Conservation (phyloP, 1,140 invertebrate species). For the Pentalonia nigronervosa region DNA sequence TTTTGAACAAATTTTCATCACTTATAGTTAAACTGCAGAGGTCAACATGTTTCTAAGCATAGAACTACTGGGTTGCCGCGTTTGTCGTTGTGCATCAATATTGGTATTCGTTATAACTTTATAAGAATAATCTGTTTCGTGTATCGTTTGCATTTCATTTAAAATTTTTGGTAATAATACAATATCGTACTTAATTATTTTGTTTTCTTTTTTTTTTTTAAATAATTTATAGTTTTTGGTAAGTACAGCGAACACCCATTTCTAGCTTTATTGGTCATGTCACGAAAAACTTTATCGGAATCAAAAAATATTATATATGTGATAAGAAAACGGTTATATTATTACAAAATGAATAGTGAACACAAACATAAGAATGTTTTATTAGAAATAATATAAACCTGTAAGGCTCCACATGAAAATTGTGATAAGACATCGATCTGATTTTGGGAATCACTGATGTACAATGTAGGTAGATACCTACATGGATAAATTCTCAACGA, state of each 20-base stretch:
- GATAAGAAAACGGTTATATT: background rate
- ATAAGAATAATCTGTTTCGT: too few relatives aligned
- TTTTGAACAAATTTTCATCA: background rate
- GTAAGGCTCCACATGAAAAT: background rate
- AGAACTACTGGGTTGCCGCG: background rate
- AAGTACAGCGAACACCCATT: too few relatives aligned
- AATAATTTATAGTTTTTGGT: too few relatives aligned
- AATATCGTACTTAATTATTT: too few relatives aligned
- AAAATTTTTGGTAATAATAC: background rate
- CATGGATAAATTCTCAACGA: background rate
- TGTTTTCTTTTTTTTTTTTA: too few relatives aligned
- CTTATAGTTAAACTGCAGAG: background rate
- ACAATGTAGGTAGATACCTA: background rate
- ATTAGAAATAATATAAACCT: background rate
- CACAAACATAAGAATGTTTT: background rate
- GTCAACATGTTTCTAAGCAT: background rate
- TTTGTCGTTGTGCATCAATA: background rate
- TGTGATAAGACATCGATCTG: background rate
- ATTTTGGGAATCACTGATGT: background rate
- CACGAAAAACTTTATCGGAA: background rate
- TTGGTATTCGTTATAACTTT: background rate
- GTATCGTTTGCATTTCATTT: background rate
- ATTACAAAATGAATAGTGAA: background rate
- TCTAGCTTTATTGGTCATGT: background rate
- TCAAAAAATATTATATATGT: background rate